Percentiles rank a stretch among this genome's conserved stretches.
phyloP scores from a whole-genome alignment of 2,888 invertebrate genomes.

The Caenorhabditis sulstoni region DNA sequence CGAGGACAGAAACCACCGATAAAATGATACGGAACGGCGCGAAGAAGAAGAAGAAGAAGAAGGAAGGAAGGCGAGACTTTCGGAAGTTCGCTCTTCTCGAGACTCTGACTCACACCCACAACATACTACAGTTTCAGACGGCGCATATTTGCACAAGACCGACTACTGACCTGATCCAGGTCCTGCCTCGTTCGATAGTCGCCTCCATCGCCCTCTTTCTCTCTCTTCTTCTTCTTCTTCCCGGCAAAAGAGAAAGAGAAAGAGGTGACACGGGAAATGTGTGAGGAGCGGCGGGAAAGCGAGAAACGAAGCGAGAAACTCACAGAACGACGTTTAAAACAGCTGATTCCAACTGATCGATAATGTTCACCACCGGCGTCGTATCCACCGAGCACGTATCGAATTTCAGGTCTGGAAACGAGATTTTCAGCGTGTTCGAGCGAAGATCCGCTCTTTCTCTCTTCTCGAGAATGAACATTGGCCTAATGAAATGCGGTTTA shows the following conservation, averaged over 20 bases:
- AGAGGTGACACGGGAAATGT: slow-evolving; percentile 40
- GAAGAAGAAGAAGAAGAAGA: background rate
- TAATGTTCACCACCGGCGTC: slow-evolving; percentile 71
- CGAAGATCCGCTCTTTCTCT: background rate
- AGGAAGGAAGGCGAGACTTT: background rate
- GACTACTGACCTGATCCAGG: slow-evolving; percentile 34
- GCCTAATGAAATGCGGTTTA: slow-evolving; percentile 50
- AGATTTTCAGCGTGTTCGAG: background rate
- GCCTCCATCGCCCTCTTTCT: slow-evolving; percentile 18
- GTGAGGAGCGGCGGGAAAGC: slow-evolving; percentile 20
- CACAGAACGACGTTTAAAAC: slow-evolving; percentile 77
- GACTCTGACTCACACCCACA: background rate
- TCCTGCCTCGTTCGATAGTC: slow-evolving; percentile 46
- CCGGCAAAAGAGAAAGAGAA: slow-evolving; percentile 7
- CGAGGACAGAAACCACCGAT: background rate
- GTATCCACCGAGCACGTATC: slow-evolving; percentile 73
- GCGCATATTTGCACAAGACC: too few species aligned
- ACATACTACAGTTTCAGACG: too few species aligned
- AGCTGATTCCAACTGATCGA: slow-evolving; percentile 77
- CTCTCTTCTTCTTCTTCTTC: slow-evolving; percentile 12
- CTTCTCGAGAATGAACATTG: slow-evolving; percentile 29
- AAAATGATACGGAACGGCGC: slow-evolving; percentile 1
- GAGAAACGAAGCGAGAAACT: slow-evolving; percentile 58
- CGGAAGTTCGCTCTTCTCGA: background rate
- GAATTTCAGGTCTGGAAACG: slow-evolving; percentile 76